These are phyloP conservation scores for Gerris lacustris DNA, from an alignment of 2,888 invertebrate genomes.

Conservation along the genomic window DNA sequence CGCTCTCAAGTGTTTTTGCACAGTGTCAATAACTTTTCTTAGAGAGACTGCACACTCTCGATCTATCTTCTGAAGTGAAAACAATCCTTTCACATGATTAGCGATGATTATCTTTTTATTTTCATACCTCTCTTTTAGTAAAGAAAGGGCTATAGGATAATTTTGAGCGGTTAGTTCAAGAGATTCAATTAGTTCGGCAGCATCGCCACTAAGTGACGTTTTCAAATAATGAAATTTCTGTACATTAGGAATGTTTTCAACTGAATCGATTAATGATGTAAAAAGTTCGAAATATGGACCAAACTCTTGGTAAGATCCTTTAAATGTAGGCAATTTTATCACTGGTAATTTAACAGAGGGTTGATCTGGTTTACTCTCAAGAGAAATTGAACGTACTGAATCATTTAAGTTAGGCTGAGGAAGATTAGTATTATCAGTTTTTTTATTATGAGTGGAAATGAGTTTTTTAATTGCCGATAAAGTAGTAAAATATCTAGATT, in stretches of 20 bases:
- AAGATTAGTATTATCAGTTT: no score
- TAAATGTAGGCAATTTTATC: neutral
- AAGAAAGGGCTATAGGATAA: neutral
- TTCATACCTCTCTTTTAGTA: neutral
- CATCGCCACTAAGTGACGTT: slow-evolving; percentile 4
- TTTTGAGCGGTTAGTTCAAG: neutral
- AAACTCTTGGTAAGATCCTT: neutral
- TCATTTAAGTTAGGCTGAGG: no score
- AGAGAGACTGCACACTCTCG: neutral
- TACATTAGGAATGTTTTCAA: neutral
- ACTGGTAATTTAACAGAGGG: neutral
- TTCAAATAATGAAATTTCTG: slow-evolving; percentile 1
- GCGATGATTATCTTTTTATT: slow-evolving; percentile 5
- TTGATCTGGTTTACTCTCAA: no score
- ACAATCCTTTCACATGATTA: slow-evolving; percentile 16
- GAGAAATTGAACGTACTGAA: no score
- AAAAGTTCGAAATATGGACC: neutral
- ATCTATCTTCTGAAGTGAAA: slow-evolving; percentile 13
- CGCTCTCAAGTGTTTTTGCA: slow-evolving; percentile 1
- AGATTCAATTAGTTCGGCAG: neutral
- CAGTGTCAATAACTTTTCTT: slow-evolving; percentile 1
- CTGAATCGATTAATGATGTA: neutral
- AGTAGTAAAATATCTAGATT: no score
- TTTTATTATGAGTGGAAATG: no score
- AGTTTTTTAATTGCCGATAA: no score